A percentile compares a stretch with the other conserved stretches of the same genome.
These are phyloP conservation scores for Papilio machaon DNA, from an alignment of 1,140 invertebrate genomes.

Conservation along the genomic window DNA sequence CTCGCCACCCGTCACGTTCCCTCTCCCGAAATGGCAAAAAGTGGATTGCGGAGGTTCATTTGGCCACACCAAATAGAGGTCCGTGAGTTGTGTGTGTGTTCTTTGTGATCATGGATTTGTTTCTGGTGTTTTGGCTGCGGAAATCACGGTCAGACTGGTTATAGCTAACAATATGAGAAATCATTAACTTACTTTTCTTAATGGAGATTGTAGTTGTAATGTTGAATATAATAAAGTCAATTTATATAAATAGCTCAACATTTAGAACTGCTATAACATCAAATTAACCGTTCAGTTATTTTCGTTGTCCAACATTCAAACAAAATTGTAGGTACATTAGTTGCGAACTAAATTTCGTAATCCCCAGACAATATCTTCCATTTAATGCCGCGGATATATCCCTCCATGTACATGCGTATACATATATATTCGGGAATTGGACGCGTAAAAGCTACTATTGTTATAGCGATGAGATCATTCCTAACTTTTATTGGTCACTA, in stretches of 20 bases:
- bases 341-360: slow-evolving; percentile 4
- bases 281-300: slow-evolving; percentile 8
- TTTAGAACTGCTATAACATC: not conserved
- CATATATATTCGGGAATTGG: slow-evolving; percentile 30
- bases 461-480: slow-evolving; percentile 39
- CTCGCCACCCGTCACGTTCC: no score
- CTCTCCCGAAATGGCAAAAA: no score
- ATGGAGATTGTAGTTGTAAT: not conserved
- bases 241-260: not conserved
- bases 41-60: no score
- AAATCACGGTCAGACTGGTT: no score
- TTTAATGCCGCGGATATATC: slow-evolving; percentile 14
- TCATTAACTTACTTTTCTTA: not conserved
- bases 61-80: no score
- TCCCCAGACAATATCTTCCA: slow-evolving; percentile 22
- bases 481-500: slow-evolving; percentile 37
- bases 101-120: no score
- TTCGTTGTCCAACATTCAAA: not conserved
- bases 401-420: not conserved
- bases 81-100: no score
- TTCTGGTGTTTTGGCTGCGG: no score
- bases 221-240: not conserved
- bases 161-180: no score
- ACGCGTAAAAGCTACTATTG: slow-evolving; percentile 37
- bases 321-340: slow-evolving; percentile 1